Evolutionary conservation across 2,888 invertebrate genomes (phyloP), one percentile per base, ranked within the genome.

Genomic region (Drosophila tripunctata): DNA sequence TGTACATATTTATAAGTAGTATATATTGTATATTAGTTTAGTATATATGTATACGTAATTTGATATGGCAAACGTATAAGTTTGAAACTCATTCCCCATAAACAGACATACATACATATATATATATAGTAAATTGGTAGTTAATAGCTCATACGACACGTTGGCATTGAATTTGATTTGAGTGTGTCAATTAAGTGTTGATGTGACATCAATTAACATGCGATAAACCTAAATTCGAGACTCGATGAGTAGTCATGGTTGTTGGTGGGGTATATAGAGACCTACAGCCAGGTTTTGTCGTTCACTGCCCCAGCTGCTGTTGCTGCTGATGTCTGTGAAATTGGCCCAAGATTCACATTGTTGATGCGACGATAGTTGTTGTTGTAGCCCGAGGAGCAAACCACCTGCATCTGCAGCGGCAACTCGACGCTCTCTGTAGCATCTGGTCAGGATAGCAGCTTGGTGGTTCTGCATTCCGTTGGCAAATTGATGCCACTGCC

Each of bases 251-350:
- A 21, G 33, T 8, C 5, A 17, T 12, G 15, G 21, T 2, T 1
- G 21, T 3, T n/a, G 21, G 10, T 7, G 19, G 33, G 21, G n/a
- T n/a, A n/a, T n/a, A n/a, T n/a, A n/a, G n/a, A n/a, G n/a, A 30
- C 12, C 63, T 90, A 90, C 47, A 90, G 85, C 90, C 90, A 90
- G 69, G 88, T 90, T 73, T 80, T 90, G 51, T 90, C 88, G 67
- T 86, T n/a, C 79, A 19, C 31, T n/a, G n/a, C n/a, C n/a, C n/a
- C n/a, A n/a, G n/a, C n/a, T n/a, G n/a, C n/a, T n/a, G n/a, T n/a
- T n/a, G n/a, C n/a, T n/a, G n/a, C 41, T 7, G 33, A 10, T 12
- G 56, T 10, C 30, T 30, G 48, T 22, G 40, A 15, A 2, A 40
- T 14, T 4, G 52, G 1, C n/a, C 48, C 10, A 19, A 36, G 30